Evolutionary conservation across 2,888 invertebrate species (phyloP), one percentile per base, ranked within the genome.

Genomic region (Drosophila mimetica): DNA sequence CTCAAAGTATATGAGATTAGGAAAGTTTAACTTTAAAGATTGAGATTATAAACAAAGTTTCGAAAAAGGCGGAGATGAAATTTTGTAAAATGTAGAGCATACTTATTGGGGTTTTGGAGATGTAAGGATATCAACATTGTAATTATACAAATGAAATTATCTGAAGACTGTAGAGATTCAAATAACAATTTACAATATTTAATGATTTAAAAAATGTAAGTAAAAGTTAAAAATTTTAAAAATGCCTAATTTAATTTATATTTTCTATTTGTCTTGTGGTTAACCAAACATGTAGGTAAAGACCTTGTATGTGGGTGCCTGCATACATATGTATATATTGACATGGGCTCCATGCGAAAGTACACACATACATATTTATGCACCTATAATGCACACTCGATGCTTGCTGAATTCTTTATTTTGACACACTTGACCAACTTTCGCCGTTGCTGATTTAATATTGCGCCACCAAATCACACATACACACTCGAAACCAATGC

Each of bases 401-500:
- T 37, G 59, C 50, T 59, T 20, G 58, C 55, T 50, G 53, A 74
- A 71, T 75, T 75, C 64, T 71, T 77, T 80, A 74, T 83, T 85
- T 83, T 83, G 75, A 69, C 83, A 78, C 73, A 84, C 83, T 84
- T 86, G 83, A 84, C 86, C 83, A 84, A 84, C 73, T 77, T 86
- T 83, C 66, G 61, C 53, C 66, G 25, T 34, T 53, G 66, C 64
- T 66, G 61, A 67, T 73, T 71, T 52, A 47, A 69, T 72, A 69
- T 72, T 73, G 60, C 41, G 60, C 63, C 57, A 60, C 44, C 36
- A 37, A 60, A 59, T 58, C 65, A 55, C 37, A 54, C 46, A 30
- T 50, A 46, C 48, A 55, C 20, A 44, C 34, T 39, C 47, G 44
- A 32, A 51, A 22, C 34, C 48, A 46, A 20, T 30, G 39, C 50